Evolutionary conservation across 2,113 vertebrate genomes (phyloP), one percentile per base, ranked within the genome.

Genomic region (Sylvicapra grimmia): DNA sequence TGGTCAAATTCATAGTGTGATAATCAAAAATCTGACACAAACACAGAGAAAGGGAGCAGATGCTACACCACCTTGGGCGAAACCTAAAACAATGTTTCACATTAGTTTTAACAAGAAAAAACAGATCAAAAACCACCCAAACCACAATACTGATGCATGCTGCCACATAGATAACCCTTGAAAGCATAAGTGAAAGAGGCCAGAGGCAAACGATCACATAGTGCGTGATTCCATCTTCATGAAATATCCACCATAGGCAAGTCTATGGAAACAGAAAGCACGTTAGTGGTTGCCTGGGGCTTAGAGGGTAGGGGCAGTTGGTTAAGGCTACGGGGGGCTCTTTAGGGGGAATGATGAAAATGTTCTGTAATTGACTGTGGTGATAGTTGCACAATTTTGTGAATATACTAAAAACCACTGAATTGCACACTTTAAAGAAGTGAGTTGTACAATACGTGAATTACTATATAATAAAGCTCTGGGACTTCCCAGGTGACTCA

Each of bases 221-320:
- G 40, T 4, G 3, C n/a, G 19, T 12, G 40, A 53, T 4, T 93
- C 47, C 49, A 58, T 31, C 29, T 53, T 61, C 49, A 68, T 2
- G n/a, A 54, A 68, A 51, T 4, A 36, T 65, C 19, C 61, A 14
- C 49, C n/a, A 75, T 0, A 49, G 90, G 29, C 40, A 95, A 56
- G 21, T 25, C 49, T 59, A 40, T 1, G 82, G 47, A 94, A 36
- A 47, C 31, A 77, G 89, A 27, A 87, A 27, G 49, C 1, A 83
- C 29, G 11, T 49, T 8, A 18, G 15, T 53, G 25, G 83, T 4
- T 58, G 31, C 49, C 13, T 5, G 15, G n/a, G 79, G 89, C 68
- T n/a, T 18, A 11, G 3, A 21, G 11, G 2, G 4, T 15, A 6
- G 2, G 7, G 16, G 15, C 4, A 4, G 29, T 6, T 23, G 2